Evolutionary conservation across 1,140 invertebrate genomes (phyloP).

Genomic region (Cotesia typhae): DNA sequence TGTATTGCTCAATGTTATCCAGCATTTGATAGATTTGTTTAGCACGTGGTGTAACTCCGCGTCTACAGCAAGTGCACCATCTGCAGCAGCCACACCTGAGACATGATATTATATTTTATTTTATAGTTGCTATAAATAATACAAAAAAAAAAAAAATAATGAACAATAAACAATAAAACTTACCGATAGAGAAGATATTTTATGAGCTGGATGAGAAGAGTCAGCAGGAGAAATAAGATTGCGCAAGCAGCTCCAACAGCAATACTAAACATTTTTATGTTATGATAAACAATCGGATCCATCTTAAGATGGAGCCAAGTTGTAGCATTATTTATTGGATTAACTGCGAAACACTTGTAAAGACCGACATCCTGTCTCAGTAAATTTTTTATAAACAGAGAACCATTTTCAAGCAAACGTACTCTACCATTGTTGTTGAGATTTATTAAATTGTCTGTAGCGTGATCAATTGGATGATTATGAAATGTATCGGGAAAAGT

Average conservation of each 20-base stretch:
- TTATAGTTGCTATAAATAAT: not conserved
- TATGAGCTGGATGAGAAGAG: conserved; percentile 79
- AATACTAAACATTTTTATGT: conserved; percentile 85
- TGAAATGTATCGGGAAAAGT: conserved; percentile 71
- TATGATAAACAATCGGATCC: conserved; percentile 82
- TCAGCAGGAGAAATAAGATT: conserved; percentile 79
- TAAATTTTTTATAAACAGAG: conserved; percentile 72
- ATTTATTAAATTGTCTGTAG: conserved; percentile 7
- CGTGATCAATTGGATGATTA: conserved; percentile 66
- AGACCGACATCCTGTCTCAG: conserved; percentile 82
- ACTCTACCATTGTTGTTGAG: conserved; percentile 55
- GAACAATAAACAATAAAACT: conserved; percentile 51
- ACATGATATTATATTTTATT: conserved; percentile 25
- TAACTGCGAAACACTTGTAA: conserved; percentile 87
- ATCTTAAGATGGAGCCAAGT: conserved; percentile 78
- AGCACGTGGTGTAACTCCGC: conserved; percentile 76
- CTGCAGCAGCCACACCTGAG: conserved; percentile 70
- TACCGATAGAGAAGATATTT: conserved; percentile 77
- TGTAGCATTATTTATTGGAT: conserved; percentile 81
- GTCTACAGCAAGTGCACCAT: conserved; percentile 75
- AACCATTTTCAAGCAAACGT: conserved; percentile 73
- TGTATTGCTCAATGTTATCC: conserved; percentile 90
- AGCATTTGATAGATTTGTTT: conserved; percentile 86
- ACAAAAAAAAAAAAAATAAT: not conserved
- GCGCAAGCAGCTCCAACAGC: conserved; percentile 82